Evolutionary conservation across 2,113 vertebrate genomes (phyloP).

Genomic region (Strix uralensis): DNA sequence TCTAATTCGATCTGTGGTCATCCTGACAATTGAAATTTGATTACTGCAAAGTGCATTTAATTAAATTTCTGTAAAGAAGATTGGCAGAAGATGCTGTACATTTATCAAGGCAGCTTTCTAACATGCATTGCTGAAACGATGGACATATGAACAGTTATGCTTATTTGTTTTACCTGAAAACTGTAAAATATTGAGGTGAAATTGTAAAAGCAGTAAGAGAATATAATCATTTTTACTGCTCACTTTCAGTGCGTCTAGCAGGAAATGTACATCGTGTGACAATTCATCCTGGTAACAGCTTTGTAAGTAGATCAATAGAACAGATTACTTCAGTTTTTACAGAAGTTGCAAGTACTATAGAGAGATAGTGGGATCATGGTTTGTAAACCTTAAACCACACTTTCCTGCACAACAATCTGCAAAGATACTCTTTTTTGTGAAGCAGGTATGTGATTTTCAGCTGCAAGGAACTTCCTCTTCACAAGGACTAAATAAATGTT

Average conservation of each 20-base stretch:
- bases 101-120: background rate
- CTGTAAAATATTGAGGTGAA: background rate
- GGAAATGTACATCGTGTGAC: constrained; percentile 12
- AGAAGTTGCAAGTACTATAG: background rate
- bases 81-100: background rate
- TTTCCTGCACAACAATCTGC: constrained; percentile 50
- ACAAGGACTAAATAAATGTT: background rate
- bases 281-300: constrained; percentile 8
- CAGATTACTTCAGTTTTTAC: constrained; percentile 46
- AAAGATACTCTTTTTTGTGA: background rate
- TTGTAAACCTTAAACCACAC: constrained; percentile 50
- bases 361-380: constrained; percentile 12
- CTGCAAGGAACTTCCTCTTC: background rate
- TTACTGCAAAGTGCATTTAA: background rate
- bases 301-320: constrained; percentile 28
- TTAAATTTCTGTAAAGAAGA: background rate
- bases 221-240: background rate
- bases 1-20: background rate
- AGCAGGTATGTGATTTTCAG: constrained; percentile 26
- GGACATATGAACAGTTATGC: fast-evolving
- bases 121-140: background rate
- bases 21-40: background rate
- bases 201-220: background rate
- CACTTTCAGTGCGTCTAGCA: constrained; percentile 3
- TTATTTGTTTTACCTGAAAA: background rate